phyloP scores from a whole-genome alignment of 2,797 vertebrate species.

The Alauda arvensis region DNA sequence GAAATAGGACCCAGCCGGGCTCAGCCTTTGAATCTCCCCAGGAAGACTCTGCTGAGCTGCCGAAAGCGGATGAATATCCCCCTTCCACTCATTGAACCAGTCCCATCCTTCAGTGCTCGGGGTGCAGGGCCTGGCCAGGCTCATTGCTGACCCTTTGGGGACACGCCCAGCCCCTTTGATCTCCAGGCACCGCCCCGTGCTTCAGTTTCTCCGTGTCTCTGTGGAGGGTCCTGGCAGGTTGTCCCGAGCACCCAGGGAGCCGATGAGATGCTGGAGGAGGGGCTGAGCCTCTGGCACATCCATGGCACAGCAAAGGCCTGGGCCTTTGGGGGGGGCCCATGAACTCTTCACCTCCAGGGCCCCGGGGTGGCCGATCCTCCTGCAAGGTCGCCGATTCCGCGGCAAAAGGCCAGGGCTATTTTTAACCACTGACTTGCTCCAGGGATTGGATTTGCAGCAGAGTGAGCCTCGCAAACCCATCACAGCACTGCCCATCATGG shows the following conservation, averaged over 20 bases:
- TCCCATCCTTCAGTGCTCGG: accelerated
- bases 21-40: neutral
- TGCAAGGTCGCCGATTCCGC: neutral
- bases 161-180: neutral
- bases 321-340: neutral
- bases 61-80: neutral
- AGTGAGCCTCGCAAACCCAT: neutral
- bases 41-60: neutral
- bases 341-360: neutral
- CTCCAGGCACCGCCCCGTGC: accelerated
- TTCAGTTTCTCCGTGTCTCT: neutral
- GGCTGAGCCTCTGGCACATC: neutral
- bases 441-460: neutral
- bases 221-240: neutral
- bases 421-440: constrained; percentile 3
- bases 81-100: neutral
- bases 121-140: neutral
- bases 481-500: neutral
- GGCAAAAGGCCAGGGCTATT: constrained; percentile 12
- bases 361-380: neutral
- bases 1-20: neutral
- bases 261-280: neutral
- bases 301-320: neutral
- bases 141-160: neutral
- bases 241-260: neutral